Base-by-base conservation (phyloP, 2,797 vertebrate genomes). In the Catamblyrhynchus diadema region DNA sequence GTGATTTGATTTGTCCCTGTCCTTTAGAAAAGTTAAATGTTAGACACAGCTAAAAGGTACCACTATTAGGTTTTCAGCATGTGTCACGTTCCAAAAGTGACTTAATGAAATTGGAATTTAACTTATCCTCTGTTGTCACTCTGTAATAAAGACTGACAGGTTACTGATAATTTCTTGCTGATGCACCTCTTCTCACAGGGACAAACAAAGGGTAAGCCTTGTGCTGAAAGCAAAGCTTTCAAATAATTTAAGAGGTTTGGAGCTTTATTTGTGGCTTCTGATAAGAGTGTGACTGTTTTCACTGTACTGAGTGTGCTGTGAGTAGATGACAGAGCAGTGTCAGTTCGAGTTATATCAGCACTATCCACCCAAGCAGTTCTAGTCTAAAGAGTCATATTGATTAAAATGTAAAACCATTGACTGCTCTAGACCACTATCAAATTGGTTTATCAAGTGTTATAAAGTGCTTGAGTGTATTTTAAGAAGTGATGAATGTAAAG, bases 131-230 rank as follows among this genome's bases (percentile, higher is more conserved):
- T 65, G 25, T 74, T 86, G 78, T 82, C 67, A 27, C 39, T 51
- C 48, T 71, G 15, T 79, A 39, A 10, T 39, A 23, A 33, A 45
- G 54, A 23, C 66, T 70, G 70, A 51, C 6, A 2, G 50, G 27
- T 74, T 79, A 20, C 90, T 94, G 79, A 47, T 90, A 80, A 32
- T 45, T 80, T 86, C 51, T 80, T 88, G 69, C 56, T 74, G 56
- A 78, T 57, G 27, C 39, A 24, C 4, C 25, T 83, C 53, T 90
- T 73, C 60, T 79, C 64, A 60, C 1, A 20, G 60, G 19, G 83
- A 5, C 85, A 64, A 44, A 60, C 23, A 56, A 60, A 90, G 75
- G 56, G 14, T 54, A 54, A 90, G 32, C 71, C 56, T 41, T 19
- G 12, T 32, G 61, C 24, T 93, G 92, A 91, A 86, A 94, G 65